These are phyloP conservation scores for Fragum sueziense DNA, from an alignment of 2,888 invertebrate species.

Conservation along the genomic window DNA sequence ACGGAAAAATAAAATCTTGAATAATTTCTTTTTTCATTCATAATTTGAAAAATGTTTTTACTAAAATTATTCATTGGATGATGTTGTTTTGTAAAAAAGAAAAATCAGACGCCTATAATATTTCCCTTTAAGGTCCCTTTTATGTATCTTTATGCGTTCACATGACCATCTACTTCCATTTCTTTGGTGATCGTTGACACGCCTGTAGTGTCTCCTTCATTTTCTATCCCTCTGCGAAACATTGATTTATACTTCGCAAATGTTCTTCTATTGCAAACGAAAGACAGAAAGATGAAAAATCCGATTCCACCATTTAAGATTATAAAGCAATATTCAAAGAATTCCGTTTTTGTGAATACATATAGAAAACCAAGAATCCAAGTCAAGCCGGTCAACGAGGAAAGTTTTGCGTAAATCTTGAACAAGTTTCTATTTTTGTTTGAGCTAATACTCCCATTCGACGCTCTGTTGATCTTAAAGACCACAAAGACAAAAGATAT, in stretches of 20 bases:
- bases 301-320: slow-evolving; percentile 52
- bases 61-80: too few relatives aligned
- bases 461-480: slow-evolving; percentile 25
- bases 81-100: too few relatives aligned
- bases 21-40: too few relatives aligned
- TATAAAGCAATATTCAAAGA: slow-evolving; percentile 47
- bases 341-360: slow-evolving; percentile 10
- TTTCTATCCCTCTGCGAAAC: too few relatives aligned
- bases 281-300: slow-evolving; percentile 48
- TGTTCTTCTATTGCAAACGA: slow-evolving; percentile 42
- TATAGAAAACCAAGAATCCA: slow-evolving; percentile 51
- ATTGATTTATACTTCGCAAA: background rate
- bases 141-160: too few relatives aligned
- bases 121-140: too few relatives aligned
- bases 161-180: too few relatives aligned
- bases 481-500: slow-evolving; percentile 27
- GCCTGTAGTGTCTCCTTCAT: too few relatives aligned
- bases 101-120: too few relatives aligned
- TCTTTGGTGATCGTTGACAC: too few relatives aligned
- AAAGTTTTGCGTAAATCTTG: slow-evolving; percentile 45
- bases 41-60: too few relatives aligned
- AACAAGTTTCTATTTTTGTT: slow-evolving; percentile 32
- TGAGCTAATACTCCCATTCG: background rate
- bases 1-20: too few relatives aligned
- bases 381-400: slow-evolving; percentile 48